Evolutionary conservation across 2,888 invertebrate species (phyloP), one percentile per base, ranked within the genome.

Genomic region (Colletes collaris): DNA sequence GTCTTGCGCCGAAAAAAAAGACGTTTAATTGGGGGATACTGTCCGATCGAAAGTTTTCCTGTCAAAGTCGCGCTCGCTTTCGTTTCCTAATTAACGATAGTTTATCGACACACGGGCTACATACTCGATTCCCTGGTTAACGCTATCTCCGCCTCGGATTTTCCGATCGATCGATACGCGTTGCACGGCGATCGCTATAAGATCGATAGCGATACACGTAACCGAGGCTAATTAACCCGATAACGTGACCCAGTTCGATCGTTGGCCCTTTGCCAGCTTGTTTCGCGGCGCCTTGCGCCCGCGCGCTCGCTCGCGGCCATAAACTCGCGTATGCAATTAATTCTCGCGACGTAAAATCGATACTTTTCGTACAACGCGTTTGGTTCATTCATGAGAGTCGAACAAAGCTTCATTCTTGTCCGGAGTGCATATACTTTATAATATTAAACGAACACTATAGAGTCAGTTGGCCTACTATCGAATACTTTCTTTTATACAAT

Each of bases 181-280:
- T 70, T 83, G 72, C 79, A 75, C 85, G 78, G 73, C 77, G 80
- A 87, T 85, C 85, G 78, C 66, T 73, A 53, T 73, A 79, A 83
- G 81, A 87, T 85, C 87, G 67, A 71, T 76, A 72, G 84, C 71
- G 76, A 73, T 83, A 76, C 81, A 75, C 82, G 85, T 82, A 84
- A 85, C 63, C 79, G 73, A 44, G 79, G 83, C 88, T 89, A 89
- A 89, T 89, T 89, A 89, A 88, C 89, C 88, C 77, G 88, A 88
- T 89, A 89, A 88, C 83, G 83, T 82, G 86, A 83, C 86, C 82
- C 68, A 87, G 82, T 83, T 88, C 76, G 68, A 13, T 27, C 37
- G 50, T 67, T 53, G 58, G 52, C 58, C 75, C 79, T 76, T 80
- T 80, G 69, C 59, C 67, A 73, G 58, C 55, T 56, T 58, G 69